These are phyloP conservation scores for Philhelius pedissequus DNA, from an alignment of 2,888 invertebrate genomes.

Conservation along the genomic window DNA sequence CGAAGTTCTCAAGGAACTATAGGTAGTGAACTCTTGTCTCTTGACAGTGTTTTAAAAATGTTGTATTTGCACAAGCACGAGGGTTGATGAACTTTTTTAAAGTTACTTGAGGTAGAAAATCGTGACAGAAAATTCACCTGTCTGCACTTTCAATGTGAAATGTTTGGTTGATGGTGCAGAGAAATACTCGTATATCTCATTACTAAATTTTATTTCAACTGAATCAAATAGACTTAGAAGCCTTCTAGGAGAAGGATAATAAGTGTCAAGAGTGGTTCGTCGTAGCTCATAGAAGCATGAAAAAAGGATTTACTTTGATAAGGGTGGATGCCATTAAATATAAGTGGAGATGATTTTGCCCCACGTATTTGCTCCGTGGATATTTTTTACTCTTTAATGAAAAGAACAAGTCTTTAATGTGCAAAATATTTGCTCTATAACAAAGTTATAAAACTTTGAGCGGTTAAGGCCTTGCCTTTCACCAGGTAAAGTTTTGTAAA, in stretches of 20 bases:
- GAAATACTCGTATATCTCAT: constrained; percentile 33
- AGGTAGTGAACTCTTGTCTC: background rate
- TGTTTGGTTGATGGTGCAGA: constrained; percentile 19
- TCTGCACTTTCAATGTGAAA: constrained; percentile 39
- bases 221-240: constrained; percentile 20
- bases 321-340: background rate
- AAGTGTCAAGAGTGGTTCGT: constrained; percentile 15
- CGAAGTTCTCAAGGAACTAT: background rate
- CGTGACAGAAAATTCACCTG: constrained; percentile 62
- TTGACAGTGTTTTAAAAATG: constrained; percentile 5
- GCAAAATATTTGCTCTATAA: too few species aligned
- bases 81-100: constrained; percentile 49
- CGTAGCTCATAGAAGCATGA: background rate
- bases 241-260: constrained; percentile 1
- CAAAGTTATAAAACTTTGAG: too few species aligned
- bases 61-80: background rate
- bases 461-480: too few species aligned
- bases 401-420: too few species aligned
- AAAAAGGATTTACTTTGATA: constrained; percentile 15
- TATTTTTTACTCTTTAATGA: too few species aligned
- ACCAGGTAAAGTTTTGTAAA: too few species aligned
- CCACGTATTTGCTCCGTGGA: too few species aligned
- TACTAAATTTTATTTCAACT: constrained; percentile 30
- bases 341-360: too few species aligned
- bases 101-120: constrained; percentile 62